Evolutionary conservation across 2,888 invertebrate species (phyloP).

Genomic region (Koerneria pararmatus): DNA sequence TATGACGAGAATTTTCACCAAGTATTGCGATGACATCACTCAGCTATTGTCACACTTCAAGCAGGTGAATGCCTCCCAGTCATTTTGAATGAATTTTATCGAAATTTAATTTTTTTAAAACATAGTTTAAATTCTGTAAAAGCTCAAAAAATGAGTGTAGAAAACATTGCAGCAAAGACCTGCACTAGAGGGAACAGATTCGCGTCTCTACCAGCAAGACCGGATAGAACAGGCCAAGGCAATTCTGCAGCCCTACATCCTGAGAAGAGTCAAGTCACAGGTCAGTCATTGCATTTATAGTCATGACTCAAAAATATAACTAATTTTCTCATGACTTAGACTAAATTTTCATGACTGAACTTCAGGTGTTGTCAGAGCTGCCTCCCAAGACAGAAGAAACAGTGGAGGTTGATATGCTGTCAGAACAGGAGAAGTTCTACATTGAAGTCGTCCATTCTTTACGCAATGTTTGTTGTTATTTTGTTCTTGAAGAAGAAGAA

Average conservation of each 20-base stretch:
- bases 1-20: slow-evolving; percentile 73
- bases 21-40: slow-evolving; percentile 46
- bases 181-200: slow-evolving; percentile 30
- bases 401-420: slow-evolving; percentile 71
- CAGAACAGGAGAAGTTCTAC: slow-evolving; percentile 75
- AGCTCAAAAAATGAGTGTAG: no score
- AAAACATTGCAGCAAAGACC: slow-evolving; percentile 31
- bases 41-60: slow-evolving; percentile 49
- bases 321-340: not conserved
- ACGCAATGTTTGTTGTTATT: no score
- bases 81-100: not conserved
- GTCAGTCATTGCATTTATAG: slow-evolving; percentile 61
- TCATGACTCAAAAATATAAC: slow-evolving; percentile 59
- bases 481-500: no score
- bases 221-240: slow-evolving; percentile 87
- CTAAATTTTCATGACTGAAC: slow-evolving; percentile 2
- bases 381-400: slow-evolving; percentile 77
- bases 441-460: slow-evolving; percentile 37
- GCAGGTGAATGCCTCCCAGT: slow-evolving; percentile 26
- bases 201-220: slow-evolving; percentile 78
- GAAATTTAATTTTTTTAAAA: no score
- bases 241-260: slow-evolving; percentile 91
- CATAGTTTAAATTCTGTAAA: no score
- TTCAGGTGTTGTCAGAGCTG: slow-evolving; percentile 67
- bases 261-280: slow-evolving; percentile 76